Percentiles rank a stretch among this genome's conserved stretches.
phyloP scores from a whole-genome alignment of 35 echinoderm and acorn worm genomes.

The Holothuria glaberrima region DNA sequence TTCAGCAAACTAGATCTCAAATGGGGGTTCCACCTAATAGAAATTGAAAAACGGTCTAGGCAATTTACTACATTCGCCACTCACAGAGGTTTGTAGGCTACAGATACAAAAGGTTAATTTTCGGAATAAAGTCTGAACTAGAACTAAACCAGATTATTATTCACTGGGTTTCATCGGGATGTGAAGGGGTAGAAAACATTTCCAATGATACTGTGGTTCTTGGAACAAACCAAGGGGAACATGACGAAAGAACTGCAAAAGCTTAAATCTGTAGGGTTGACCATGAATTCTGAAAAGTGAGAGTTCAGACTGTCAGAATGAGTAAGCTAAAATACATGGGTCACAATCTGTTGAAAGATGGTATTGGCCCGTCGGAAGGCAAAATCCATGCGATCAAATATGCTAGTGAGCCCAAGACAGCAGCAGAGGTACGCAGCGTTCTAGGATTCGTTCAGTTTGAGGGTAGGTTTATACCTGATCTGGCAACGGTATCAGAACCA shows the following conservation, averaged over 20 bases:
- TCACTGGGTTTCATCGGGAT: neutral
- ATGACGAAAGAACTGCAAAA: slow-evolving; percentile 30
- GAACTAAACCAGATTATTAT: too few species aligned
- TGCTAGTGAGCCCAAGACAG: slow-evolving; percentile 3
- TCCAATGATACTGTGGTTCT: slow-evolving; percentile 51
- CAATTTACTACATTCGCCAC: too few species aligned
- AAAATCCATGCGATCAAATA: slow-evolving; percentile 27
- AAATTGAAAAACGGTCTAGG: too few species aligned
- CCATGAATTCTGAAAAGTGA: slow-evolving; percentile 66
- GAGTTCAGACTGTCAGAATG: slow-evolving; percentile 55
- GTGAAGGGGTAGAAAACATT: slow-evolving; percentile 16
- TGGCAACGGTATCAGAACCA: slow-evolving; percentile 51
- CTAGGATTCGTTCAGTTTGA: slow-evolving; percentile 45
- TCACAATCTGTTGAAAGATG: slow-evolving; percentile 46
- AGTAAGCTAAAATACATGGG: slow-evolving; percentile 58
- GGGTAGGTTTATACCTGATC: slow-evolving; percentile 40
- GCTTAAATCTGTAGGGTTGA: slow-evolving; percentile 47
- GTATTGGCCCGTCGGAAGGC: slow-evolving; percentile 16
- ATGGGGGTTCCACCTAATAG: too few species aligned
- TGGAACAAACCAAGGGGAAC: neutral
- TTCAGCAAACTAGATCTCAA: too few species aligned
- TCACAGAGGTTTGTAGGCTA: too few species aligned
- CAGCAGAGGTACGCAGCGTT: slow-evolving; percentile 39
- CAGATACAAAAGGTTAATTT: too few species aligned
- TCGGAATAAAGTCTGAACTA: too few species aligned